phyloP scores from a whole-genome alignment of 2,797 vertebrate species.

The Eutrigla gurnardus region DNA sequence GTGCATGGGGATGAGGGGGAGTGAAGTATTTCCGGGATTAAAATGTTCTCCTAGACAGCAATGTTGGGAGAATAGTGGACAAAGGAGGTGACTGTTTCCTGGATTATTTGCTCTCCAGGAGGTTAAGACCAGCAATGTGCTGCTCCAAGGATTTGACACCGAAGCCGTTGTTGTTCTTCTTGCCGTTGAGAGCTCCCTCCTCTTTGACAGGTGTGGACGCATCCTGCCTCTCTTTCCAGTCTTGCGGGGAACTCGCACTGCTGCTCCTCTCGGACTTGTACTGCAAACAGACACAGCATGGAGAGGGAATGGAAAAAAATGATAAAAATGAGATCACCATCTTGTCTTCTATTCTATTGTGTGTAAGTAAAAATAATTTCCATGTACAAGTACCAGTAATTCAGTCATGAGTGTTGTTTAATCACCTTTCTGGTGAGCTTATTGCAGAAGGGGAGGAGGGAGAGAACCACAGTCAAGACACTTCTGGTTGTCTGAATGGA shows the following conservation, averaged over 20 bases:
- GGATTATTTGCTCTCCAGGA: conserved; percentile 90
- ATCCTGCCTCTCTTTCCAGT: conserved; percentile 88
- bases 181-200: conserved; percentile 74
- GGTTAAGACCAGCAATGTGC: conserved; percentile 87
- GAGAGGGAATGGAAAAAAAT: conserved; percentile 1
- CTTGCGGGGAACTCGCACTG: conserved; percentile 82
- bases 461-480: conserved; percentile 86
- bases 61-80: conserved; percentile 71
- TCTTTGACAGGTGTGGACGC: conserved; percentile 82
- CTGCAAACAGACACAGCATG: conserved; percentile 62
- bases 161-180: conserved; percentile 86
- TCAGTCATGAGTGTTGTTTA: conserved; percentile 5
- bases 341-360: too few relatives aligned
- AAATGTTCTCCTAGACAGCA: conserved; percentile 86
- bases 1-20: conserved; percentile 47
- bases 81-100: conserved; percentile 23
- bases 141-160: conserved; percentile 89
- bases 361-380: background rate
- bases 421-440: conserved; percentile 90
- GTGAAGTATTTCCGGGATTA: conserved; percentile 49
- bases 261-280: conserved; percentile 86
- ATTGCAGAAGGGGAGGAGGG: conserved; percentile 90
- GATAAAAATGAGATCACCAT: too few relatives aligned
- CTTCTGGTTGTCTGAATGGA: conserved; percentile 91
- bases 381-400: background rate